A percentile compares a stretch with the other conserved stretches of the same genome.
phyloP scores from a whole-genome alignment of 2,888 invertebrate species.

The Drosophila mayaguana region DNA sequence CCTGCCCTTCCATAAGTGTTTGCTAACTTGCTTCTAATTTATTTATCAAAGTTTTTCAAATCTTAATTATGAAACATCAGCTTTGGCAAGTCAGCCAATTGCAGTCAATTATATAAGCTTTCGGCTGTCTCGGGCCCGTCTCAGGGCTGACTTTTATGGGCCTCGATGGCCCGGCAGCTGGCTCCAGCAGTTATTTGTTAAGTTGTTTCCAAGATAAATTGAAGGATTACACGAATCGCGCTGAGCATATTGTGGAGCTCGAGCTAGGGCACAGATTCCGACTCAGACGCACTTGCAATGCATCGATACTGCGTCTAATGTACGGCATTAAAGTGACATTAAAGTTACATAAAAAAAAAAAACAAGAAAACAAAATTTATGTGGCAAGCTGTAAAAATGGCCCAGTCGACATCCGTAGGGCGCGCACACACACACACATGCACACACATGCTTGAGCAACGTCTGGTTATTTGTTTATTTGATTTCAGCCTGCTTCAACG shows the following conservation, averaged over 20 bases:
- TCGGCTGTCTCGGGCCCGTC: background rate
- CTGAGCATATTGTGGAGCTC: background rate
- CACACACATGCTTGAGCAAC: constrained; percentile 18
- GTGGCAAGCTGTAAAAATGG: constrained; percentile 40
- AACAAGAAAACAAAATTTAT: constrained; percentile 55
- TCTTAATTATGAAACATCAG: background rate
- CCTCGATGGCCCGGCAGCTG: constrained; percentile 3
- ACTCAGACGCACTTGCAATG: constrained; percentile 41
- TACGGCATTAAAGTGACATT: constrained; percentile 64
- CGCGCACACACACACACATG: constrained; percentile 3
- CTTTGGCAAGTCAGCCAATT: background rate
- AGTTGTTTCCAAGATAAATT: constrained; percentile 4
- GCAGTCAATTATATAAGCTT: constrained; percentile 7
- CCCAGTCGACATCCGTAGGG: constrained; percentile 4
- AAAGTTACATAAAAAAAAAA: constrained; percentile 53
- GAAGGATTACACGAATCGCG: constrained; percentile 5
- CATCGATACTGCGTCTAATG: constrained; percentile 58
- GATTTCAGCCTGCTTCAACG: constrained; percentile 15
- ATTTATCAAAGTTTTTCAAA: background rate
- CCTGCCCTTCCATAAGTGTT: background rate
- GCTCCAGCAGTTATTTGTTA: background rate
- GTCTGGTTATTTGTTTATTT: constrained; percentile 71
- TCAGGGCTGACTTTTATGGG: background rate
- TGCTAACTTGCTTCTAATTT: background rate
- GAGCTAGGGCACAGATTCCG: background rate